phyloP scores from a whole-genome alignment of 2,113 vertebrate species.

The Brachionichthys hirsutus region DNA sequence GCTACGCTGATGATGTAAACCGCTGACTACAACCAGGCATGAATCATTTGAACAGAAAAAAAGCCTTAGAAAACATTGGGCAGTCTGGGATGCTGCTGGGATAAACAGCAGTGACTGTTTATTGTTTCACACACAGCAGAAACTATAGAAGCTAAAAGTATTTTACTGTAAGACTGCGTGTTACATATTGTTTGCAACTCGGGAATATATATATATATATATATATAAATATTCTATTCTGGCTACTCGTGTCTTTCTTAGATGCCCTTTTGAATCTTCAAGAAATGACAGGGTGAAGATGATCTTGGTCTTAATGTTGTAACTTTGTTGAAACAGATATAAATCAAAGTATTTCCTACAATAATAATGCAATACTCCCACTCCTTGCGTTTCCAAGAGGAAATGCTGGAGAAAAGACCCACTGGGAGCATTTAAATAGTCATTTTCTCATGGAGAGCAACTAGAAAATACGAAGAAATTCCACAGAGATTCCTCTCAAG shows the following conservation, averaged over 20 bases:
- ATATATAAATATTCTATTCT: too few species aligned
- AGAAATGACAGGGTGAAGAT: conserved; percentile 16
- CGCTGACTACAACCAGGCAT: neutral
- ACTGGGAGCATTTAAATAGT: conserved; percentile 36
- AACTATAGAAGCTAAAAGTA: conserved; percentile 65
- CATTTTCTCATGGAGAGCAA: conserved; percentile 59
- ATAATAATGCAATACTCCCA: conserved; percentile 28
- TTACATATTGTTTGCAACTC: conserved; percentile 27
- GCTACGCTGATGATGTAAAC: conserved; percentile 20
- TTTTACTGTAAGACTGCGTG: conserved; percentile 41
- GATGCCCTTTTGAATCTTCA: too few species aligned
- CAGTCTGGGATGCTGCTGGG: conserved; percentile 12
- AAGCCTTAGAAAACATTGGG: neutral
- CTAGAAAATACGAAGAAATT: conserved; percentile 31
- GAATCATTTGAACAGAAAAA: conserved; percentile 13
- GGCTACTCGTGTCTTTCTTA: too few species aligned
- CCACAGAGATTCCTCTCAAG: conserved; percentile 46
- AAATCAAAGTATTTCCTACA: conserved; percentile 48
- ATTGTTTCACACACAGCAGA: conserved; percentile 59
- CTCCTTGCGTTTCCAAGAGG: conserved; percentile 39
- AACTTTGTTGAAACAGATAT: conserved; percentile 13
- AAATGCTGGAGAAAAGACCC: conserved; percentile 51
- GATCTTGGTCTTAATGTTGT: conserved; percentile 27
- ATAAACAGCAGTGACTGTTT: conserved; percentile 60
- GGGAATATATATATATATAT: too few species aligned